Evolutionary conservation across 1,140 invertebrate species (phyloP).

Genomic region (Drosophila ficusphila): DNA sequence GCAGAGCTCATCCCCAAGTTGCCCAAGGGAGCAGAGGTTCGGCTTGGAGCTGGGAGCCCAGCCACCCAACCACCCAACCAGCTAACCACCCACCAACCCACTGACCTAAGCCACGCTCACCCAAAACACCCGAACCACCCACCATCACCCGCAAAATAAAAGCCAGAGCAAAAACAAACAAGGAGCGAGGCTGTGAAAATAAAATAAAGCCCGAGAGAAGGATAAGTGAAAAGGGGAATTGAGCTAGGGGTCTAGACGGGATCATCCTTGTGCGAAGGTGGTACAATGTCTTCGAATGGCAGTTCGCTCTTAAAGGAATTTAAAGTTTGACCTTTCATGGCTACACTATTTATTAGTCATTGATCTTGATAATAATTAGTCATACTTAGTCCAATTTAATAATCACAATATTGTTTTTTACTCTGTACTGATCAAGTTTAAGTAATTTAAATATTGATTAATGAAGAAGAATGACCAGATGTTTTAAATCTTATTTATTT

Average conservation of each 20-base stretch:
- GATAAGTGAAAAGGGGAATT: slow-evolving; percentile 60
- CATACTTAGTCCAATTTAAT: too few species aligned
- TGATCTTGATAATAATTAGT: too few species aligned
- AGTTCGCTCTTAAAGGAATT: background rate
- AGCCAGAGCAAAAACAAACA: slow-evolving; percentile 45
- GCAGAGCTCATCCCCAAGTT: slow-evolving; percentile 67
- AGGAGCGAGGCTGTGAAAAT: slow-evolving; percentile 74
- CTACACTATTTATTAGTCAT: background rate
- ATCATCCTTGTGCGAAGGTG: slow-evolving; percentile 8
- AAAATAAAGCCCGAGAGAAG: slow-evolving; percentile 69
- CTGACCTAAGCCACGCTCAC: slow-evolving; percentile 63
- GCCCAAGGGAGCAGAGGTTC: slow-evolving; percentile 19
- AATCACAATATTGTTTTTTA: too few species aligned
- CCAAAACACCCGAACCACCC: slow-evolving; percentile 7
- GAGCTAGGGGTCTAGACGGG: slow-evolving; percentile 10
- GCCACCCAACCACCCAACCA: background rate
- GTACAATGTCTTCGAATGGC: background rate
- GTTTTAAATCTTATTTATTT: too few species aligned
- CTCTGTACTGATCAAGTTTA: too few species aligned
- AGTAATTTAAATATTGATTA: too few species aligned
- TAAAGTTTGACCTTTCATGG: background rate
- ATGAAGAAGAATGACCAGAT: too few species aligned
- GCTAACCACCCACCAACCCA: slow-evolving; percentile 3
- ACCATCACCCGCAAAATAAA: slow-evolving; percentile 23
- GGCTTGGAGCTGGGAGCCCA: slow-evolving; percentile 11